phyloP scores from a whole-genome alignment of 2,797 vertebrate genomes.

The Phaenicophaeus curvirostris region DNA sequence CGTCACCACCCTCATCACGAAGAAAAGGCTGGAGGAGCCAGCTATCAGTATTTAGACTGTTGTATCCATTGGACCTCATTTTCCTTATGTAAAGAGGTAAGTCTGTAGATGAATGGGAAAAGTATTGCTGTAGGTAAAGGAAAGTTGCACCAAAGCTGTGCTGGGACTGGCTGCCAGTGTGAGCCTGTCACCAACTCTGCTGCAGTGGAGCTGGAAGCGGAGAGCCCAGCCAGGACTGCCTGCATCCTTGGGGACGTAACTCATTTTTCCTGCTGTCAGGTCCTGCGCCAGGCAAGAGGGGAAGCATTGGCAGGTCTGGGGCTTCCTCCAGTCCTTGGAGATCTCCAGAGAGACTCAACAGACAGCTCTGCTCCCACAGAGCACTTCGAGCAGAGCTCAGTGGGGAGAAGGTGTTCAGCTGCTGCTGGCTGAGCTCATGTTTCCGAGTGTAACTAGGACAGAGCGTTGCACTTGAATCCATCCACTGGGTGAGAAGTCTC shows the following conservation, averaged over 20 bases:
- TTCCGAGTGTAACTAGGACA: neutral
- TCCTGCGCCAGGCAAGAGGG: too few species aligned
- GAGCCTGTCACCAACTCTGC: accelerated
- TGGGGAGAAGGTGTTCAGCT: too few species aligned
- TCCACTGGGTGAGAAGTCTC: neutral
- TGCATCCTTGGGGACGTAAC: accelerated
- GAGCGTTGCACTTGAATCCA: neutral
- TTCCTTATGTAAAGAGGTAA: neutral
- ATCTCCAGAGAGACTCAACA: neutral
- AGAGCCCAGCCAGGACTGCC: neutral
- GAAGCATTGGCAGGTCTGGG: neutral
- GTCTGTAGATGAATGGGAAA: neutral
- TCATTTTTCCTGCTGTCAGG: neutral
- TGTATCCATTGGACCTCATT: neutral
- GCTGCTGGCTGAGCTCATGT: neutral
- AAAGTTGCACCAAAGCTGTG: neutral
- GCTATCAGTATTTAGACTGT: neutral
- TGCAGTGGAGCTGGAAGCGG: neutral
- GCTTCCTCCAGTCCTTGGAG: neutral
- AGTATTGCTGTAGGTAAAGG: neutral
- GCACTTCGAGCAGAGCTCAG: neutral
- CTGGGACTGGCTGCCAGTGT: accelerated
- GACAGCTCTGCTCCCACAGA: too few species aligned
- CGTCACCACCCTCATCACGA: too few species aligned
- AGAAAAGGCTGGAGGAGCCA: neutral